Evolutionary conservation across 2,113 vertebrate species (phyloP).

Genomic region (Pagrus major): DNA sequence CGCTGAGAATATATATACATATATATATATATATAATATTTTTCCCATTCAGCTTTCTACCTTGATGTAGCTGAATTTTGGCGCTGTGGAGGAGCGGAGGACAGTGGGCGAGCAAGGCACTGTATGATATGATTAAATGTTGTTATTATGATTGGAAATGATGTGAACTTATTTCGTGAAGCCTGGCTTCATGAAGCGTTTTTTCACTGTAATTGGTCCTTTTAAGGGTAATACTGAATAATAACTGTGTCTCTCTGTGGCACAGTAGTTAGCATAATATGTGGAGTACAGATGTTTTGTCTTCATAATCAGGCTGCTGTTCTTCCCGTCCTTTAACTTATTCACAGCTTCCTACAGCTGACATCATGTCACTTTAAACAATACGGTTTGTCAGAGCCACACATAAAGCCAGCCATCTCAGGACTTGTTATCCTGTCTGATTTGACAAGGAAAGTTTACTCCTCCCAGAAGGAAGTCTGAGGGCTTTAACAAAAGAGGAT

Average conservation of each 20-base stretch:
- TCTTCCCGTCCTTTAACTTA: conserved; percentile 12
- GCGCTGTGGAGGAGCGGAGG: background rate
- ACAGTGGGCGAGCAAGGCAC: conserved; percentile 3
- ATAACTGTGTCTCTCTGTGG: background rate
- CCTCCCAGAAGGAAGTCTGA: conserved; percentile 42
- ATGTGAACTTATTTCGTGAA: conserved; percentile 18
- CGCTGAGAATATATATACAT: background rate
- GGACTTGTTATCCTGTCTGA: conserved; percentile 38
- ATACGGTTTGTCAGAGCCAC: conserved; percentile 26
- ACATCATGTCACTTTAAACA: conserved; percentile 26
- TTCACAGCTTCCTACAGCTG: conserved; percentile 6
- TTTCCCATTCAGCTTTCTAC: conserved; percentile 19
- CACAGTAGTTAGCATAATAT: background rate
- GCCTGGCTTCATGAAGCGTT: background rate
- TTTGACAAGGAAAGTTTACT: conserved; percentile 57
- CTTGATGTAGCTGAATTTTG: conserved; percentile 12
- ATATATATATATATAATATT: background rate
- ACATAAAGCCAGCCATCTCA: conserved; percentile 14
- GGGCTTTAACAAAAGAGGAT: conserved; percentile 51
- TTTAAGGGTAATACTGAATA: conserved; percentile 10
- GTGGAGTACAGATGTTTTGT: background rate
- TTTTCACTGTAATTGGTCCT: conserved; percentile 1
- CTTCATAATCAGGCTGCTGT: conserved; percentile 6
- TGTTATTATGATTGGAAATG: conserved; percentile 31
- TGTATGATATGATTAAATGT: conserved; percentile 25